Evolutionary conservation across 23 tunicate species (phyloP).

Genomic region (Botrylloides violaceus): DNA sequence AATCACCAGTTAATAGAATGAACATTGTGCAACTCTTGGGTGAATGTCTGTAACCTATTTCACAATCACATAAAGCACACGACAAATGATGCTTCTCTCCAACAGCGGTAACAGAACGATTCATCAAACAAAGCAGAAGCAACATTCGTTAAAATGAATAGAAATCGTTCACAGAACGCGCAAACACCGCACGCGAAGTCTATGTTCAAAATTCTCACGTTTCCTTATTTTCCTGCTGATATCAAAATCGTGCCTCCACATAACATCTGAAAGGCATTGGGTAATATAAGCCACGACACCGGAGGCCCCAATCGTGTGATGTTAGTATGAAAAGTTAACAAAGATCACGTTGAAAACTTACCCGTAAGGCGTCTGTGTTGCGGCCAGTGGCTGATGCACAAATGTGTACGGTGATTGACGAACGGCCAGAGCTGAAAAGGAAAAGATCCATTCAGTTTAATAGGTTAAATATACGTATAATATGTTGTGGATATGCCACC

Average conservation of each 20-base stretch:
- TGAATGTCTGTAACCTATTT: too few relatives aligned
- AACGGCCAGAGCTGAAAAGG: not conserved
- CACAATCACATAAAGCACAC: not conserved
- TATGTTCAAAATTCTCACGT: constrained; percentile 21
- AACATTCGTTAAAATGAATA: not conserved
- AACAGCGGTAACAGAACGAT: not conserved
- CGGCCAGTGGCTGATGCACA: not conserved
- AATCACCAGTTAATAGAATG: too few relatives aligned
- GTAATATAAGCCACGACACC: not conserved
- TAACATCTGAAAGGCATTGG: constrained; percentile 4
- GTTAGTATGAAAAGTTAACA: not conserved
- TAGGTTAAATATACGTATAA: too few relatives aligned
- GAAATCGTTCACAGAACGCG: constrained; percentile 12
- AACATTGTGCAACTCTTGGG: too few relatives aligned
- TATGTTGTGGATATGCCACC: too few relatives aligned
- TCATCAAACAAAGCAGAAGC: not conserved
- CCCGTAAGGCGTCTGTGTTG: not conserved
- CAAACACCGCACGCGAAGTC: constrained; percentile 29
- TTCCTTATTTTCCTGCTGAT: not conserved
- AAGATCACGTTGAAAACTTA: not conserved
- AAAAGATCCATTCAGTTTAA: too few relatives aligned
- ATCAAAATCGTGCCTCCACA: constrained; percentile 2
- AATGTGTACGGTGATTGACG: not conserved
- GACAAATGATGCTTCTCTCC: not conserved
- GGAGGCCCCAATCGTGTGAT: not conserved